Percentiles rank a stretch among this genome's conserved stretches.
These are phyloP conservation scores for Noctuana brunneofusca DNA, from an alignment of 2,888 invertebrate species.

Conservation along the genomic window DNA sequence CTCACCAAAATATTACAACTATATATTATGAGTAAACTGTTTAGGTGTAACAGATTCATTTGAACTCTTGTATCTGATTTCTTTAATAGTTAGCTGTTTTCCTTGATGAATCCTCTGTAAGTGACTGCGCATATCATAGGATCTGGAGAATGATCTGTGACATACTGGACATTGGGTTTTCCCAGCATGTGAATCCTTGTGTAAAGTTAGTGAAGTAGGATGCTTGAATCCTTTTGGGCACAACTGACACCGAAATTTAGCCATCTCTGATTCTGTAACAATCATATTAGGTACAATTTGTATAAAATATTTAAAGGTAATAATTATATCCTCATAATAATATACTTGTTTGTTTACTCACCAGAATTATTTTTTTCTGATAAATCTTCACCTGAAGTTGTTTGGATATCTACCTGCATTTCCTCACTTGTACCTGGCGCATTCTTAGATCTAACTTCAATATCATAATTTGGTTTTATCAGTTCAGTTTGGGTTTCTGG, in stretches of 20 bases:
- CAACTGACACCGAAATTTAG: conserved; percentile 83
- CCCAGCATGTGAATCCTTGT: conserved; percentile 84
- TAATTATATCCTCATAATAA: too few relatives aligned
- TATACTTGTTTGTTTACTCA: conserved; percentile 38
- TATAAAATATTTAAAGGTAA: too few relatives aligned
- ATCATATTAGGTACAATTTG: conserved; percentile 13
- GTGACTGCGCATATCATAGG: conserved; percentile 84
- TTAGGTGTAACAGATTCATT: conserved; percentile 68
- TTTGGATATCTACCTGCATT: conserved; percentile 73
- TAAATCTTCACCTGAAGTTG: conserved; percentile 70
- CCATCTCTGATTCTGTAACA: conserved; percentile 80
- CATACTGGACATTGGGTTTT: conserved; percentile 85
- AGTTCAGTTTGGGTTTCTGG: conserved; percentile 53
- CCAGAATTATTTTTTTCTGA: conserved; percentile 70
- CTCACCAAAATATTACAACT: conserved; percentile 49
- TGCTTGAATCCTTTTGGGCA: conserved; percentile 85
- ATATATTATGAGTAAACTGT: conserved; percentile 72
- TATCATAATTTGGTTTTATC: conserved; percentile 51
- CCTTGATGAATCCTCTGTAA: conserved; percentile 84
- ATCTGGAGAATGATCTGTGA: conserved; percentile 83
- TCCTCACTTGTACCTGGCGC: conserved; percentile 57
- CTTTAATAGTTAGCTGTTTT: conserved; percentile 77
- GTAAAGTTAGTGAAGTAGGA: conserved; percentile 84
- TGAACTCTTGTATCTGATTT: conserved; percentile 74
- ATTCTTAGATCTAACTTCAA: conserved; percentile 49